Conservation (phyloP, 2,113 vertebrate genomes). For the Apodemus speciosus region DNA sequence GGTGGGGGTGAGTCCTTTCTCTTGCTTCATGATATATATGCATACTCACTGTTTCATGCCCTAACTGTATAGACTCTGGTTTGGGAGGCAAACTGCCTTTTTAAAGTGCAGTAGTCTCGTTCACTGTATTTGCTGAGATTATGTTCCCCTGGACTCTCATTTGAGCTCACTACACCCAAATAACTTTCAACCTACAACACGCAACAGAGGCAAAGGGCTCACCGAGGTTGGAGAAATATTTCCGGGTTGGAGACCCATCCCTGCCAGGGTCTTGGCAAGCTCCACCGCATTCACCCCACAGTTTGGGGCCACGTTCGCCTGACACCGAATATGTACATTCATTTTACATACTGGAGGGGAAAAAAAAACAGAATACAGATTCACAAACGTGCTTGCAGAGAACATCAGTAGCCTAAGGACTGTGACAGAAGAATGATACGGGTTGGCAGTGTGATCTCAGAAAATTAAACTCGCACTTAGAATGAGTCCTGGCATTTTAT, state of each 20-base stretch:
- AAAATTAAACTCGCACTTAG: background rate
- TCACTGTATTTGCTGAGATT: background rate
- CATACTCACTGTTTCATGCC: constrained; percentile 12
- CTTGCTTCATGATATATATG: constrained; percentile 3
- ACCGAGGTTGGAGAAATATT: constrained; percentile 89
- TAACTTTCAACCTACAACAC: background rate
- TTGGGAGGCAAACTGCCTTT: constrained; percentile 10
- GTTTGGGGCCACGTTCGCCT: constrained; percentile 94
- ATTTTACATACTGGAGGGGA: constrained; percentile 94
- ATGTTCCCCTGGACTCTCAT: background rate
- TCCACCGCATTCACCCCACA: constrained; percentile 96
- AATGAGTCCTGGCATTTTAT: background rate
- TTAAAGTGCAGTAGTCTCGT: background rate
- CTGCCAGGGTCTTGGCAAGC: constrained; percentile 93
- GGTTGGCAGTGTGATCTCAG: background rate
- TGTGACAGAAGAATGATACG: rapidly evolving
- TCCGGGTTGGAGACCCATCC: constrained; percentile 95
- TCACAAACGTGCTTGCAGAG: constrained; percentile 44
- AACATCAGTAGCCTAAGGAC: background rate
- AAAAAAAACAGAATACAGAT: background rate
- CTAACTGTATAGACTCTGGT: background rate
- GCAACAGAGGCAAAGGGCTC: constrained; percentile 52
- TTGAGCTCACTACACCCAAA: background rate
- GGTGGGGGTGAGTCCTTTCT: background rate
- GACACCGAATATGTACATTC: constrained; percentile 97